Conservation (phyloP, 2,888 invertebrate genomes). For the Diabrotica balteata region DNA sequence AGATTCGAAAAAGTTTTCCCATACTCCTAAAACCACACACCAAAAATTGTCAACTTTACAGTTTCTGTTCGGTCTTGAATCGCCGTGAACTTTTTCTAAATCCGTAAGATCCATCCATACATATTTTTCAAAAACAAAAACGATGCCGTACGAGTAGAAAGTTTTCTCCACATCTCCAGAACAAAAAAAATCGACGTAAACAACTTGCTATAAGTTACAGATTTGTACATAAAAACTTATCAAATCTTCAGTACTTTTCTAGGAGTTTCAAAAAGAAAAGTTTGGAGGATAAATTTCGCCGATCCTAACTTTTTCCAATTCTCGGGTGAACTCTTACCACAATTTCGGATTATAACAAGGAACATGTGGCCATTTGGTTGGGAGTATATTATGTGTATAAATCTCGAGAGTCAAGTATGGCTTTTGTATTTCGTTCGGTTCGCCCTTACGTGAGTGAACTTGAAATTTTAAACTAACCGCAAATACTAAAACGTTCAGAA, state of each 20-base stretch:
- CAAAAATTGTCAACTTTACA: too few species aligned
- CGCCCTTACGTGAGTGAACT: too few species aligned
- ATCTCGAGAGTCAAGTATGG: not conserved
- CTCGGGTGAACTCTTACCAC: not conserved
- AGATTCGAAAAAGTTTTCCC: too few species aligned
- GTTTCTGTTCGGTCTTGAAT: not conserved
- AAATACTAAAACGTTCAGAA: too few species aligned
- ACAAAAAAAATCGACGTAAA: constrained; percentile 7
- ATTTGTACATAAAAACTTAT: constrained; percentile 13
- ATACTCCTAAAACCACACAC: too few species aligned
- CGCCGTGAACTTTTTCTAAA: not conserved
- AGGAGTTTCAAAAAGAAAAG: constrained; percentile 5
- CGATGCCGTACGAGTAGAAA: constrained; percentile 2
- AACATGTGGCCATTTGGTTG: constrained; percentile 8
- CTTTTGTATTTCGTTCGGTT: too few species aligned
- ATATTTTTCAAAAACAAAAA: constrained; percentile 10
- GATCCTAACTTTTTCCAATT: constrained; percentile 9
- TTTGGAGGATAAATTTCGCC: not conserved
- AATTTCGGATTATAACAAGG: constrained; percentile 5
- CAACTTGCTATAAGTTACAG: constrained; percentile 11
- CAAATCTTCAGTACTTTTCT: constrained; percentile 9
- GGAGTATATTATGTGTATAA: not conserved
- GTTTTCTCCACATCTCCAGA: constrained; percentile 3
- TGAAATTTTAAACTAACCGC: too few species aligned
- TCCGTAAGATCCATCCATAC: constrained; percentile 1